A percentile compares a stretch with the other conserved stretches of the same genome.
Evolutionary conservation across 2,113 vertebrate genomes (phyloP).

Genomic region (Panthera leo): DNA sequence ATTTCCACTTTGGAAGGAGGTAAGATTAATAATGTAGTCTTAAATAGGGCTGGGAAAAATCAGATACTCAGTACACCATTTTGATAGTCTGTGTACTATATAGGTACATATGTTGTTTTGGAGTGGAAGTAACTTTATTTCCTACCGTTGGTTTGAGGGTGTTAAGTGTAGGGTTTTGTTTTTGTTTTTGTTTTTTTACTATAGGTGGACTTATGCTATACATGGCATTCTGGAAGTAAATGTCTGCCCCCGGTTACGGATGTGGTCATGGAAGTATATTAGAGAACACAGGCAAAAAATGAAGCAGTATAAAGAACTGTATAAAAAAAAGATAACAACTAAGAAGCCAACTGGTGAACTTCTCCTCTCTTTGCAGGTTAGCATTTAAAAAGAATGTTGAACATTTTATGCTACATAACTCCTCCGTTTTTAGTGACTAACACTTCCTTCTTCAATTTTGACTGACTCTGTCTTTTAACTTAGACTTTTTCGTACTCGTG

Average conservation of each 20-base stretch:
- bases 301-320: conserved; percentile 92
- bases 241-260: conserved; percentile 90
- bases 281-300: conserved; percentile 87
- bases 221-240: conserved; percentile 92
- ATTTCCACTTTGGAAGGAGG: conserved; percentile 22
- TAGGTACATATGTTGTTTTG: neutral
- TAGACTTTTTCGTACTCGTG: neutral
- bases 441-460: conserved; percentile 27
- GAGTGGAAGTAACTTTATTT: neutral
- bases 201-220: conserved; percentile 97
- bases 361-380: conserved; percentile 89
- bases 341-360: conserved; percentile 91
- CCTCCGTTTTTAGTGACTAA: neutral
- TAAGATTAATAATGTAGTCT: neutral
- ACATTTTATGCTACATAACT: conserved; percentile 29
- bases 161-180: conserved; percentile 27
- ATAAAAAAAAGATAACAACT: conserved; percentile 94
- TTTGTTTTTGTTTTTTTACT: conserved; percentile 67
- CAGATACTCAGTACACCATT: neutral
- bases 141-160: neutral
- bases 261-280: conserved; percentile 98
- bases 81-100: conserved; percentile 1
- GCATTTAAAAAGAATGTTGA: conserved; percentile 55
- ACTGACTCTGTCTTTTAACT: neutral
- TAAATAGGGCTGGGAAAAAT: neutral